phyloP scores from a whole-genome alignment of 1,140 invertebrate genomes.

The Oryctes rhinoceros region DNA sequence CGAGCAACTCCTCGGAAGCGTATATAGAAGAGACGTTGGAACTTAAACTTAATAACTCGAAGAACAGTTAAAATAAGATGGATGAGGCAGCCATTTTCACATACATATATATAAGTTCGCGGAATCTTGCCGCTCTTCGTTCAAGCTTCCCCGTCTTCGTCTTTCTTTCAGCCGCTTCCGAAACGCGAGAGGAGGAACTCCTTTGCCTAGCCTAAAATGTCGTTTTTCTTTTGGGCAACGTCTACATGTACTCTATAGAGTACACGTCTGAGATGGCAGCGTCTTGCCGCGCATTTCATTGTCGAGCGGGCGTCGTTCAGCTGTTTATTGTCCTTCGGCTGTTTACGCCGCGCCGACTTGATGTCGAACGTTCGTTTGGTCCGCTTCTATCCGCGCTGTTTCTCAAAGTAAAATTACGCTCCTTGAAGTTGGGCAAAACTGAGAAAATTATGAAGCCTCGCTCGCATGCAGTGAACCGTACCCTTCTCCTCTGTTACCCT shows the following conservation, averaged over 20 bases:
- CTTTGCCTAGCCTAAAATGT: background rate
- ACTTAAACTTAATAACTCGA: slow-evolving; percentile 51
- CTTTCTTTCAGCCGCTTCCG: background rate
- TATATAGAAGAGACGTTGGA: background rate
- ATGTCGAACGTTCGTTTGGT: slow-evolving; percentile 33
- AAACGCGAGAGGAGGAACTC: background rate
- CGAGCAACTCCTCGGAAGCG: no score
- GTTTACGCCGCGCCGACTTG: slow-evolving; percentile 1
- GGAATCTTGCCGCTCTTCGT: background rate
- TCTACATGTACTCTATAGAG: background rate
- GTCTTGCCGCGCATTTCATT: slow-evolving; percentile 57
- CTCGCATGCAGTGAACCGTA: background rate
- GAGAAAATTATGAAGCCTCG: slow-evolving; percentile 53
- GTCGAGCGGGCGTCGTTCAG: slow-evolving; percentile 48
- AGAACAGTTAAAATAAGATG: slow-evolving; percentile 59
- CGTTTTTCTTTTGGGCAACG: slow-evolving; percentile 1
- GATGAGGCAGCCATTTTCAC: slow-evolving; percentile 58
- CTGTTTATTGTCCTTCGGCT: slow-evolving; percentile 39
- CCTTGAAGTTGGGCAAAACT: slow-evolving; percentile 56
- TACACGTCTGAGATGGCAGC: background rate
- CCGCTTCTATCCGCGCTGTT: slow-evolving; percentile 48
- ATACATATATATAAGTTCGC: slow-evolving; percentile 15
- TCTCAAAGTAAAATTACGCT: slow-evolving; percentile 59
- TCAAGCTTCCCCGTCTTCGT: background rate
- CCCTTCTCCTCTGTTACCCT: no score